These are phyloP conservation scores for Pseudoatta argentina DNA, from an alignment of 1,140 invertebrate species.

Conservation along the genomic window DNA sequence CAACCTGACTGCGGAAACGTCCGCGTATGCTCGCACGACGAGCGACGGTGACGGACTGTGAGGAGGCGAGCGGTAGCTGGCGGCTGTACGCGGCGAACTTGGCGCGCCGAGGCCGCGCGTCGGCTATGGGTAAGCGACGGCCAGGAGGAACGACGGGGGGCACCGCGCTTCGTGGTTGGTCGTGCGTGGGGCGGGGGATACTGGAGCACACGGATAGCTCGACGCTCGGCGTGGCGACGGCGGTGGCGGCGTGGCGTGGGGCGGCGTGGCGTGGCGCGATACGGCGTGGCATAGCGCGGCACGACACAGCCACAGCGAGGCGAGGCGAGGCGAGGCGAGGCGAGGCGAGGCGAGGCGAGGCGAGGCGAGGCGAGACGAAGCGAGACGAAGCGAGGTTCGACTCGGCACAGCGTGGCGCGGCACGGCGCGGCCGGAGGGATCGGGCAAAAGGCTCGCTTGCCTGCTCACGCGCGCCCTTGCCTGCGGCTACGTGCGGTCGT, in stretches of 20 bases:
- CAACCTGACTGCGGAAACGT: conserved; percentile 42
- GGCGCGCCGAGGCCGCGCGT: conserved; percentile 65
- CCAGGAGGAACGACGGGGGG: conserved; percentile 25
- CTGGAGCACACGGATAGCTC: too few species aligned
- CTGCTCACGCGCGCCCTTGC: conserved; percentile 84
- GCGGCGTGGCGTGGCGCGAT: too few species aligned
- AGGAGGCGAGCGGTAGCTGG: conserved; percentile 81
- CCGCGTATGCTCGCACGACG: conserved; percentile 76
- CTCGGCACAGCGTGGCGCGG: not conserved
- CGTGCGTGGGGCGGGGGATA: too few species aligned
- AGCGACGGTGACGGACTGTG: conserved; percentile 82
- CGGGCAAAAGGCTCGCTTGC: conserved; percentile 70
- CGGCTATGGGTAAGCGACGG: conserved; percentile 38
- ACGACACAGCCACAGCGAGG: conserved; percentile 54
- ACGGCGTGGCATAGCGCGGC: too few species aligned
- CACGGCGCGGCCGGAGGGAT: conserved; percentile 59
- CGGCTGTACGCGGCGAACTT: conserved; percentile 78
- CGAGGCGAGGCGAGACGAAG: conserved; percentile 8
- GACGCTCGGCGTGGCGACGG: too few species aligned
- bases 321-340: conserved; percentile 15
- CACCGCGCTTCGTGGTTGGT: conserved; percentile 58
- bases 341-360: conserved; percentile 18
- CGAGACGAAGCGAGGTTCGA: conserved; percentile 35
- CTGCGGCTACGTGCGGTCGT: conserved; percentile 77
- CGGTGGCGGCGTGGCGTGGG: too few species aligned